Evolutionary conservation across 1,140 invertebrate species (phyloP).

Genomic region (Drosophila mauritiana): DNA sequence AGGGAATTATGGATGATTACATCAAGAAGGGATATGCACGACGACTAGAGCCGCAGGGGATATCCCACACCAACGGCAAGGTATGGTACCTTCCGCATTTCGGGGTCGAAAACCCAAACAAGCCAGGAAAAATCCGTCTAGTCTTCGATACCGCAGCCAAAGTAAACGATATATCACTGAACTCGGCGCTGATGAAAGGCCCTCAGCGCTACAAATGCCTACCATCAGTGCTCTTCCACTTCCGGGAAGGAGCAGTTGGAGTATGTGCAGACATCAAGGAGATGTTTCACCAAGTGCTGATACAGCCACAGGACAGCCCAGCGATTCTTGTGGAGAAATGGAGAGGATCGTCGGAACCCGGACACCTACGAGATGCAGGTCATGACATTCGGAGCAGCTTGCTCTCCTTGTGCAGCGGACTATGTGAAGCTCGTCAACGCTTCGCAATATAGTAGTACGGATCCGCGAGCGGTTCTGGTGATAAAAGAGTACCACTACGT

Average conservation of each 20-base stretch:
- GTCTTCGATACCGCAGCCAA: no score
- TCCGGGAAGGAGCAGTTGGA: background rate
- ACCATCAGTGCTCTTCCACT: background rate
- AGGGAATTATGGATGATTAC: background rate
- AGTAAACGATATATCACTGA: no score
- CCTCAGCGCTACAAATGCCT: background rate
- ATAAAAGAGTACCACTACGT: no score
- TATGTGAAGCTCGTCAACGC: background rate
- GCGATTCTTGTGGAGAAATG: background rate
- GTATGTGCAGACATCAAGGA: conserved; percentile 3
- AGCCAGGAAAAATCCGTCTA: no score
- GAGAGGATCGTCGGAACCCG: background rate
- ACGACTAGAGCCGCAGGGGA: background rate
- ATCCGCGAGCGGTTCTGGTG: no score
- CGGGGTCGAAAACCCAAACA: background rate
- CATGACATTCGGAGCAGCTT: background rate
- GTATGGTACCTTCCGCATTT: conserved; percentile 8
- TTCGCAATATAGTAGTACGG: no score
- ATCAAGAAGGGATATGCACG: background rate
- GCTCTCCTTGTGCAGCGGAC: background rate
- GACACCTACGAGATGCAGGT: background rate
- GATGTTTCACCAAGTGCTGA: background rate
- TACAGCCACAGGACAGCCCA: conserved; percentile 1
- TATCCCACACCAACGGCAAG: no score
- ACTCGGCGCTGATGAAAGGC: background rate